Percentiles rank a stretch among this genome's conserved stretches.
Evolutionary conservation across 2,113 vertebrate species (phyloP).

Genomic region (Orycteropus afer): DNA sequence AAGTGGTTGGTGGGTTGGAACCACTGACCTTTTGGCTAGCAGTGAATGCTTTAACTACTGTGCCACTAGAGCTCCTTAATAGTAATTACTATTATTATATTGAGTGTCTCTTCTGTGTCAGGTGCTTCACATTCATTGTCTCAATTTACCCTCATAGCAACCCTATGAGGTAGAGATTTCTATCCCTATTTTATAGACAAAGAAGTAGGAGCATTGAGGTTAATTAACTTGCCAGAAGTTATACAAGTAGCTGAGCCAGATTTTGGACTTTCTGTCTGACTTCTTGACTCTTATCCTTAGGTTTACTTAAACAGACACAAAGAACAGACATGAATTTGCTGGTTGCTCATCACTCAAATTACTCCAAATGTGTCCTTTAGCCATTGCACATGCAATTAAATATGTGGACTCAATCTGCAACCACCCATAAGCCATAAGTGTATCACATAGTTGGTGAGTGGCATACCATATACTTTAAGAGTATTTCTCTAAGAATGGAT

Average conservation of each 20-base stretch:
- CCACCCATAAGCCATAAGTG: neutral
- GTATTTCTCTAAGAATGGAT: neutral
- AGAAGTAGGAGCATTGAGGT: neutral
- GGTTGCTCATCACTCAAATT: neutral
- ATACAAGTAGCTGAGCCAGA: neutral
- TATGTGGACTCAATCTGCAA: neutral
- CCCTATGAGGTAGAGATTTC: neutral
- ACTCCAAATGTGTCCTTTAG: neutral
- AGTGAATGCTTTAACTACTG: too few relatives aligned
- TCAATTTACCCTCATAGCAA: neutral
- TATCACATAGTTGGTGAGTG: neutral
- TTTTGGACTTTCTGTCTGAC: neutral
- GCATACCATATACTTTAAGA: neutral
- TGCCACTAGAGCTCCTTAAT: too few relatives aligned
- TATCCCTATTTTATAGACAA: neutral
- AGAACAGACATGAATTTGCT: neutral
- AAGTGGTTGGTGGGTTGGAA: too few relatives aligned
- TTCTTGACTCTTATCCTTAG: conserved; percentile 33
- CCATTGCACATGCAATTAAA: neutral
- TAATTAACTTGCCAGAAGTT: conserved; percentile 1
- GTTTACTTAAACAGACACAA: conserved; percentile 37
- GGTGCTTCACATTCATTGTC: neutral
- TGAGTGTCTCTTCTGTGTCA: neutral
- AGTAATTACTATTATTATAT: neutral
- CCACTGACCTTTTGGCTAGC: too few relatives aligned